A percentile compares a stretch with the other conserved stretches of the same genome.
Evolutionary conservation across 2,888 invertebrate genomes (phyloP).

Genomic region (Tetragonisca angustula): DNA sequence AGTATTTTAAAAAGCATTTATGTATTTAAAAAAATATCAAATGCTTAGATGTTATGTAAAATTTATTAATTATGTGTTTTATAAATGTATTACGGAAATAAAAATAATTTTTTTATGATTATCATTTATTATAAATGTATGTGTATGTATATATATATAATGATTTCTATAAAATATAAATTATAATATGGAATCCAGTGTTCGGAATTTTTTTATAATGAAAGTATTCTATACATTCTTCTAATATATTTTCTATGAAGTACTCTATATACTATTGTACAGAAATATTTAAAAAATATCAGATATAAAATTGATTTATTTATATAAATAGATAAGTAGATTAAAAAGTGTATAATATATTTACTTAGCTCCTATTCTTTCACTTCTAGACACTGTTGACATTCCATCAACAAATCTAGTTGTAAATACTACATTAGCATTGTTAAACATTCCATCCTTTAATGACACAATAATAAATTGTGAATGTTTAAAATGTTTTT

Average conservation of each 20-base stretch:
- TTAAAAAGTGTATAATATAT: constrained; percentile 26
- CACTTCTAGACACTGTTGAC: constrained; percentile 92
- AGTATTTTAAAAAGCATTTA: constrained; percentile 14
- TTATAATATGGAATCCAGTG: constrained; percentile 13
- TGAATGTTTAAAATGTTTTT: constrained; percentile 94
- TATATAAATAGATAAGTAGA: constrained; percentile 32
- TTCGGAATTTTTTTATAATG: constrained; percentile 23
- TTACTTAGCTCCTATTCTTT: constrained; percentile 69
- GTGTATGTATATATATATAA: neutral
- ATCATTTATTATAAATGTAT: neutral
- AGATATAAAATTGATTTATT: constrained; percentile 32
- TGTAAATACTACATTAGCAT: constrained; percentile 98
- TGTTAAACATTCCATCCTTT: constrained; percentile 99
- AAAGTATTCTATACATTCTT: constrained; percentile 13
- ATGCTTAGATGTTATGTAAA: neutral
- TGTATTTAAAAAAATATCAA: constrained; percentile 18
- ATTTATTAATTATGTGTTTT: neutral
- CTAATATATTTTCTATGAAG: constrained; percentile 12
- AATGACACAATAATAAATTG: constrained; percentile 99
- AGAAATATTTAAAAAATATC: constrained; percentile 19
- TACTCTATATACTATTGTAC: constrained; percentile 40
- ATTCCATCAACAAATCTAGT: constrained; percentile 98
- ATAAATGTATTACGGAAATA: constrained; percentile 4
- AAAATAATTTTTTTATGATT: neutral
- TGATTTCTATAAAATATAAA: neutral